A percentile compares a stretch with the other conserved stretches of the same genome.
These are phyloP conservation scores for Argyrosomus japonicus DNA, from an alignment of 2,113 vertebrate species.

Conservation along the genomic window DNA sequence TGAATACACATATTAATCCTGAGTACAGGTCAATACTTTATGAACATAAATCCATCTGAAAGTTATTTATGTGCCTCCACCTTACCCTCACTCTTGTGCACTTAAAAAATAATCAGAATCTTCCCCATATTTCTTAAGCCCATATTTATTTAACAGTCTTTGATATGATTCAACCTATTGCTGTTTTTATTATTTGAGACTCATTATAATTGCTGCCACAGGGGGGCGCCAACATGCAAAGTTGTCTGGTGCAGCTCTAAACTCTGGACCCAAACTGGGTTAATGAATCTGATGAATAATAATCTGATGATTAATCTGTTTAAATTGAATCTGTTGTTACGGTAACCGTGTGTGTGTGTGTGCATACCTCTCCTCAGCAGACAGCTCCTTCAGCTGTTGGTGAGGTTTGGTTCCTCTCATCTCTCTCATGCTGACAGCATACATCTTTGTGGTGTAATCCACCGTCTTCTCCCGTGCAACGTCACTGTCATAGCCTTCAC, in stretches of 20 bases:
- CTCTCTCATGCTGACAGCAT: constrained; percentile 91
- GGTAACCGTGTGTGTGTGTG: background rate
- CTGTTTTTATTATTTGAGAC: no score
- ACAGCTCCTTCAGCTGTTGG: constrained; percentile 92
- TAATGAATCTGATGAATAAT: background rate
- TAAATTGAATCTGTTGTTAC: background rate
- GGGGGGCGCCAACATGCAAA: background rate
- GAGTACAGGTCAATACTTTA: no score
- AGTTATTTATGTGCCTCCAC: no score
- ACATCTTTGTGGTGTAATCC: constrained; percentile 94
- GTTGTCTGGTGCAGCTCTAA: constrained; percentile 2
- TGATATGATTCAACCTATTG: no score
- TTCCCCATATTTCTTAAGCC: no score
- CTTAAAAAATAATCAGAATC: no score
- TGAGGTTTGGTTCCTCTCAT: constrained; percentile 96
- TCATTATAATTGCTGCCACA: background rate
- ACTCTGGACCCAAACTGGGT: background rate
- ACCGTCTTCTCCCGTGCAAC: constrained; percentile 92
- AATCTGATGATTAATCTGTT: no score
- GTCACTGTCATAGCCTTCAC: constrained; percentile 95
- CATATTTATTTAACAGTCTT: no score
- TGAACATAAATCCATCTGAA: no score
- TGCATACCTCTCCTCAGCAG: constrained; percentile 91
- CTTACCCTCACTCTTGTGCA: no score
- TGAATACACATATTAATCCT: no score